A percentile compares a stretch with the other conserved stretches of the same genome.
phyloP scores from a whole-genome alignment of 1,140 invertebrate genomes.

The Musca vetustissima region DNA sequence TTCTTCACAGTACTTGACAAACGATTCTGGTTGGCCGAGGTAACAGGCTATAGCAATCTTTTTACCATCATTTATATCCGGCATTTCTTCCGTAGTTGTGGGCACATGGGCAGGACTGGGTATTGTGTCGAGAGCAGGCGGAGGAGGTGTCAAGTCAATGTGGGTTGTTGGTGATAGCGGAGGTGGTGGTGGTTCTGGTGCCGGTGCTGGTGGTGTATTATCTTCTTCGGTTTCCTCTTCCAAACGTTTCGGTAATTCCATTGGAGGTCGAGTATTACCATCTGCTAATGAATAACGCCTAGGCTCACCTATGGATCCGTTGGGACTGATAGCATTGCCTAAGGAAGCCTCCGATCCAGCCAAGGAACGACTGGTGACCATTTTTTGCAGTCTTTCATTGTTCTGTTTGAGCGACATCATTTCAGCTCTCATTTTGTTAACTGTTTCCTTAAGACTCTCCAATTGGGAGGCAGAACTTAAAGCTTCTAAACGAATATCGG shows the following conservation, averaged over 20 bases:
- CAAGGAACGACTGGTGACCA: conserved; percentile 79
- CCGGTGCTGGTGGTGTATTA: conserved; percentile 56
- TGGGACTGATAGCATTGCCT: conserved; percentile 64
- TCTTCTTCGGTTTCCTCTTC: conserved; percentile 59
- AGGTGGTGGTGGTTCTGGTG: conserved; percentile 52
- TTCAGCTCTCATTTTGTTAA: conserved; percentile 95
- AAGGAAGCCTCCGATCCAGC: conserved; percentile 79
- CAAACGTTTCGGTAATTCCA: conserved; percentile 59
- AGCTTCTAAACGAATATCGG: conserved; percentile 93
- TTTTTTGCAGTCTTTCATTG: conserved; percentile 88
- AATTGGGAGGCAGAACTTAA: conserved; percentile 94
- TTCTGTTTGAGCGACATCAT: conserved; percentile 96
- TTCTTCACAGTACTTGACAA: conserved; percentile 71
- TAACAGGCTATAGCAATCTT: conserved; percentile 81
- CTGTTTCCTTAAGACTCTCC: conserved; percentile 93
- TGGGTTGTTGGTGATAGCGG: conserved; percentile 50
- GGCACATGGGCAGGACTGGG: conserved; percentile 48
- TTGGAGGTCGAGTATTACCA: conserved; percentile 47
- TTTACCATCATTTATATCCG: conserved; percentile 81
- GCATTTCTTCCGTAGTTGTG: conserved; percentile 63
- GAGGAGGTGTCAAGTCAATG: conserved; percentile 52
- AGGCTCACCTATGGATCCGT: conserved; percentile 54
- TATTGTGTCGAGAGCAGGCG: conserved; percentile 45
- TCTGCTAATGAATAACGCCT: conserved; percentile 56
- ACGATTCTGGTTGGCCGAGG: conserved; percentile 77